Evolutionary conservation across 30 jellyfish, hydroid and myxozoan species (phyloP).

Genomic region (Euphysa ruthae): DNA sequence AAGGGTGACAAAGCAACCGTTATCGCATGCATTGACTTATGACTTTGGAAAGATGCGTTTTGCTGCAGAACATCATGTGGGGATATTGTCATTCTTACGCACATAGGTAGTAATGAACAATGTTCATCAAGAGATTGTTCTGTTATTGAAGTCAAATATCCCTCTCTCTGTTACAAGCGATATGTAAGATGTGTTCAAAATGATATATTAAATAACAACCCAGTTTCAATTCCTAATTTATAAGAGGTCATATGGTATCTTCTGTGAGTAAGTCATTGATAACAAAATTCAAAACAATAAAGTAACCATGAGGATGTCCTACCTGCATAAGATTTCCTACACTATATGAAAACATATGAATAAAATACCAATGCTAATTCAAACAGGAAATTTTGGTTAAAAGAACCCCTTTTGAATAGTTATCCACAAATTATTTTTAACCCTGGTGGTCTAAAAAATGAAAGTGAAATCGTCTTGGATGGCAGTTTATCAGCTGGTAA

Average conservation of each 20-base stretch:
- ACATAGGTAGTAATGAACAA: neutral
- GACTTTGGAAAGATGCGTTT: neutral
- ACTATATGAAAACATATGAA: too few species aligned
- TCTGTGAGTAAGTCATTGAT: neutral
- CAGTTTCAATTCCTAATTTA: neutral
- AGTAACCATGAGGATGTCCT: too few species aligned
- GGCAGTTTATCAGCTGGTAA: conserved; percentile 19
- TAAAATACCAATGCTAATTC: too few species aligned
- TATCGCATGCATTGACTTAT: neutral
- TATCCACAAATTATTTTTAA: conserved; percentile 18
- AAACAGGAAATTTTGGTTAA: neutral
- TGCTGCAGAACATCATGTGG: conserved; percentile 3
- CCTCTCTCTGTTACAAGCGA: neutral
- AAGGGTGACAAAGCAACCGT: neutral
- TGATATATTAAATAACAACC: neutral
- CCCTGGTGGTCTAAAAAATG: neutral
- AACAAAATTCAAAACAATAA: too few species aligned
- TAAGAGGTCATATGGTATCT: neutral
- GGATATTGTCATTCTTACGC: neutral
- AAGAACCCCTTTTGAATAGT: neutral
- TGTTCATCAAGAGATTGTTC: neutral
- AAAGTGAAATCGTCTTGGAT: conserved; percentile 16
- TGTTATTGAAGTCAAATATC: neutral
- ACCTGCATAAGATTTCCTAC: too few species aligned
- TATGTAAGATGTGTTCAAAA: neutral